These are phyloP conservation scores for Caenorhabditis remanei DNA, from an alignment of 1,140 invertebrate genomes.

Conservation along the genomic window DNA sequence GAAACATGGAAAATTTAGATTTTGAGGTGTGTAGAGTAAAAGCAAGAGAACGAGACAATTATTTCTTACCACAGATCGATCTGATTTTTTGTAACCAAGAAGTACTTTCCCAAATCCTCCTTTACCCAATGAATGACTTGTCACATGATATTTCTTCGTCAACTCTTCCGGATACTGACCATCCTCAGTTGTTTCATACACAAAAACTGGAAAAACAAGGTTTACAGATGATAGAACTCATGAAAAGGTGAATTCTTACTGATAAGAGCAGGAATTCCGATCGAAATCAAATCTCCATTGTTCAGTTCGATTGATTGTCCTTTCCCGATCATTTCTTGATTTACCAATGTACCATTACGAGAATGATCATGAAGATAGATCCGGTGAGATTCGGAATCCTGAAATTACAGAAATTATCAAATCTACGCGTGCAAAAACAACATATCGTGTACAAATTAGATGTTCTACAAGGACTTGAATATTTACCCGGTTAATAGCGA, in stretches of 20 bases:
- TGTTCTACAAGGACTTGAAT: background rate
- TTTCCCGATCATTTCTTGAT: slow-evolving; percentile 47
- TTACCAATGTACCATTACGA: slow-evolving; percentile 9
- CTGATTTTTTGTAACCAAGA: slow-evolving; percentile 28
- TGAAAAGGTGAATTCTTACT: background rate
- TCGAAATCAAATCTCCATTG: slow-evolving; percentile 42
- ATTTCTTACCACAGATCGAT: slow-evolving; percentile 22
- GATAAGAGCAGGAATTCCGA: slow-evolving; percentile 22
- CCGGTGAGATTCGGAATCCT: background rate
- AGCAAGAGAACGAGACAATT: background rate
- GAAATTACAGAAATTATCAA: background rate
- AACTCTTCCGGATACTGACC: slow-evolving; percentile 25
- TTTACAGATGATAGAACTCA: background rate
- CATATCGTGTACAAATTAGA: no score
- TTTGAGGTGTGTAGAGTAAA: background rate
- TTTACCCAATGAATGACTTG: slow-evolving; percentile 33
- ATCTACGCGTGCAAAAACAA: no score
- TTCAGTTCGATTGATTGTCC: slow-evolving; percentile 14
- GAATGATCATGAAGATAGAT: slow-evolving; percentile 33
- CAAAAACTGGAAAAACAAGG: slow-evolving; percentile 3
- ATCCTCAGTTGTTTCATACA: slow-evolving; percentile 14
- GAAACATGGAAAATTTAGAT: background rate
- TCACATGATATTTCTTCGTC: slow-evolving; percentile 32
- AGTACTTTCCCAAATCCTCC: slow-evolving; percentile 31
- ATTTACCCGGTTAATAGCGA: slow-evolving; percentile 11